Conservation (phyloP, 2,888 invertebrate species). For the Mythimna ferrago region DNA sequence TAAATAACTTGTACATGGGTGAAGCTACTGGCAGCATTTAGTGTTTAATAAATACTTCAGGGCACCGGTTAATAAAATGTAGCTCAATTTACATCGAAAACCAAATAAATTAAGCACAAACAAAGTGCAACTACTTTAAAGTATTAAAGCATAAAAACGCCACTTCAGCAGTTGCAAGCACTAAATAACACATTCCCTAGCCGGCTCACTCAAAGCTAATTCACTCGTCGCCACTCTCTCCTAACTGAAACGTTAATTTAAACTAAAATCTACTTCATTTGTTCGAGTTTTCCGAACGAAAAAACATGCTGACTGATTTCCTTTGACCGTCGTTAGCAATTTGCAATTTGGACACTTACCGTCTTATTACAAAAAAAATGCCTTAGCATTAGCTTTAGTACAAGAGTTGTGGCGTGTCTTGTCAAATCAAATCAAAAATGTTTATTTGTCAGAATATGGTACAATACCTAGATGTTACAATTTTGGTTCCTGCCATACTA, state of each 20-base stretch:
- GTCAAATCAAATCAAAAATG: no score
- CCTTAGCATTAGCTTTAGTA: no score
- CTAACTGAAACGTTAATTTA: slow-evolving; percentile 53
- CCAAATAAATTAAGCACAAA: background rate
- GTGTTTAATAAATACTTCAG: background rate
- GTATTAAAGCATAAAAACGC: slow-evolving; percentile 11
- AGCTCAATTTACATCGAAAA: background rate
- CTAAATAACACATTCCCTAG: slow-evolving; percentile 38
- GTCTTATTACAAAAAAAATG: no score
- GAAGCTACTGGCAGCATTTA: no score
- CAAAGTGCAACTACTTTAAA: slow-evolving; percentile 18
- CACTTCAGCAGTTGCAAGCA: slow-evolving; percentile 17
- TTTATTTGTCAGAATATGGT: no score
- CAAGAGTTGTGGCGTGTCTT: no score
- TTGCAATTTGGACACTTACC: slow-evolving; percentile 31
- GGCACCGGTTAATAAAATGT: background rate
- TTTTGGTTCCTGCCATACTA: no score
- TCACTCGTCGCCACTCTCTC: slow-evolving; percentile 23
- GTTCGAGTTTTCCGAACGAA: slow-evolving; percentile 55
- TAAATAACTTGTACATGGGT: no score
- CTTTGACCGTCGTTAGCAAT: slow-evolving; percentile 59
- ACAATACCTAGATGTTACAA: no score
- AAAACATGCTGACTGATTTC: slow-evolving; percentile 49
- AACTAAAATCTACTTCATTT: slow-evolving; percentile 52
- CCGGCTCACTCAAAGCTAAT: slow-evolving; percentile 25